phyloP scores from a whole-genome alignment of 2,888 invertebrate genomes.

The Ditula angustiorana region DNA sequence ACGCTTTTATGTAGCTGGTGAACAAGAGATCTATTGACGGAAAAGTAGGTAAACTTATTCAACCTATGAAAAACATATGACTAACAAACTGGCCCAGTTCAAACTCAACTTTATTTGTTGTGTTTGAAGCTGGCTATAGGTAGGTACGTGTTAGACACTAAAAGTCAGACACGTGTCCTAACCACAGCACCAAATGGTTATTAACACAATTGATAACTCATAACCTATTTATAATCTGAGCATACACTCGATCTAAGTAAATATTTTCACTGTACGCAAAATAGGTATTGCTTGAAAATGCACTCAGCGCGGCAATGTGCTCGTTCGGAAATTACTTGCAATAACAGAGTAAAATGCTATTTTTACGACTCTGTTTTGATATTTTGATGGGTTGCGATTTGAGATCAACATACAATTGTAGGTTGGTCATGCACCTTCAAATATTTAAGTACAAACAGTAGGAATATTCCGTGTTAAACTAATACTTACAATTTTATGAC shows the following conservation, averaged over 20 bases:
- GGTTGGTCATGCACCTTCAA: slow-evolving; percentile 26
- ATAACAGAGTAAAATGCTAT: slow-evolving; percentile 32
- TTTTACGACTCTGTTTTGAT: slow-evolving; percentile 38
- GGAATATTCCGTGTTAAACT: neutral
- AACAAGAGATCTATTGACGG: too few relatives aligned
- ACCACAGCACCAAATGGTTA: neutral
- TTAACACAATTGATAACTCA: neutral
- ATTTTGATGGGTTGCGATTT: slow-evolving; percentile 21
- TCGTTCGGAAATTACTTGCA: slow-evolving; percentile 10
- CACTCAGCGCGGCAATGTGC: slow-evolving; percentile 27
- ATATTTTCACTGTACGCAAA: slow-evolving; percentile 20
- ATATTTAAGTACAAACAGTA: neutral
- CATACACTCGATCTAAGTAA: neutral
- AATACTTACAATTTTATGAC: neutral
- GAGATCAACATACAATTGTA: slow-evolving; percentile 26
- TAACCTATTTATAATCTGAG: neutral
- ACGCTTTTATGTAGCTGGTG: too few relatives aligned
- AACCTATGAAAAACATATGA: too few relatives aligned
- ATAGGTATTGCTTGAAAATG: slow-evolving; percentile 14
- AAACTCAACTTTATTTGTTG: too few relatives aligned
- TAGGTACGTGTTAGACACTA: too few relatives aligned
- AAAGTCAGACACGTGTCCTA: neutral
- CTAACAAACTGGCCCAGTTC: too few relatives aligned
- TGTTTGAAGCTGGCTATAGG: too few relatives aligned
- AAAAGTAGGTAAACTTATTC: too few relatives aligned